Evolutionary conservation across 1,140 invertebrate genomes (phyloP).

Genomic region (Drosophila micromelanica): DNA sequence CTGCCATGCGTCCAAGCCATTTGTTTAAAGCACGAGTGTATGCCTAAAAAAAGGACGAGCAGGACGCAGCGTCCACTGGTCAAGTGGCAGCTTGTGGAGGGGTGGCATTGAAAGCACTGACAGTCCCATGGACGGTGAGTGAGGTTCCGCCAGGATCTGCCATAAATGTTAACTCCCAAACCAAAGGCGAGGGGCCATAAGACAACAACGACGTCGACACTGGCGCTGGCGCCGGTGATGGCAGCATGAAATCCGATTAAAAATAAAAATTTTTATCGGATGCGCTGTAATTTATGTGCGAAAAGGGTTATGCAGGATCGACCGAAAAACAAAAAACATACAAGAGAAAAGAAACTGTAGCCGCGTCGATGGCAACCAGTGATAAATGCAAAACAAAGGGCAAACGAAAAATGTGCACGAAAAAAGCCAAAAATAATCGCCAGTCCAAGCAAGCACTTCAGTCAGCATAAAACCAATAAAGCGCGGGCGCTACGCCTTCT

Average conservation of each 20-base stretch:
- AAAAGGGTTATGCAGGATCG: slow-evolving; percentile 79
- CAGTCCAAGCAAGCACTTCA: slow-evolving; percentile 34
- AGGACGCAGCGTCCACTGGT: slow-evolving; percentile 49
- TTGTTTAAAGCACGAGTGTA: slow-evolving; percentile 67
- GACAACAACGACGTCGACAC: slow-evolving; percentile 50
- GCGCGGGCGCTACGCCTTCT: slow-evolving; percentile 48
- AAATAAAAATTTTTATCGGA: slow-evolving; percentile 84
- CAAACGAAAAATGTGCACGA: slow-evolving; percentile 70
- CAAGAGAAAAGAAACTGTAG: slow-evolving; percentile 60
- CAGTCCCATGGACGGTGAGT: slow-evolving; percentile 50
- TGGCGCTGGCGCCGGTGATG: slow-evolving; percentile 67
- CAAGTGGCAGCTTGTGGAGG: slow-evolving; percentile 62
- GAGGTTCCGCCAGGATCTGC: slow-evolving; percentile 66
- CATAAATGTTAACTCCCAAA: slow-evolving; percentile 77
- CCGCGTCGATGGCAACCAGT: slow-evolving; percentile 76
- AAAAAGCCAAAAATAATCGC: slow-evolving; percentile 34
- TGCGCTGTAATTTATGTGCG: slow-evolving; percentile 84
- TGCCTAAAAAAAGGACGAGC: slow-evolving; percentile 39
- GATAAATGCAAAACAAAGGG: slow-evolving; percentile 80
- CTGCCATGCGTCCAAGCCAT: slow-evolving; percentile 41
- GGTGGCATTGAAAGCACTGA: slow-evolving; percentile 41
- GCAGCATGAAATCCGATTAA: slow-evolving; percentile 84
- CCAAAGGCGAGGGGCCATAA: slow-evolving; percentile 50
- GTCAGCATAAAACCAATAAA: slow-evolving; percentile 69
- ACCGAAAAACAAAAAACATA: slow-evolving; percentile 23